A percentile compares a stretch with the other conserved stretches of the same genome.
Conservation (phyloP, 2,888 invertebrate species). For the Cheilosia variabilis region DNA sequence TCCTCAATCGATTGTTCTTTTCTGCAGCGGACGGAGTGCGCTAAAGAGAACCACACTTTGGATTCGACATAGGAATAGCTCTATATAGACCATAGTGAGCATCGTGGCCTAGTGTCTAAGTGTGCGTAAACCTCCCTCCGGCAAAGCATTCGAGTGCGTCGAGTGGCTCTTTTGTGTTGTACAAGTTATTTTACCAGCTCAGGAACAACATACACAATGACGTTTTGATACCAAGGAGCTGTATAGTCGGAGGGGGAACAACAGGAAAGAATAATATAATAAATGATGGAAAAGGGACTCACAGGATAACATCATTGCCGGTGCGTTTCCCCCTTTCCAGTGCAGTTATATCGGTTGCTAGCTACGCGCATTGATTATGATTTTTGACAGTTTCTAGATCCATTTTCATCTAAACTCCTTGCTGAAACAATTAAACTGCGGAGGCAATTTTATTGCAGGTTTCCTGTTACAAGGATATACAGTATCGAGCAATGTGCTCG, state of each 20-base stretch:
- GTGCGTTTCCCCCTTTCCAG: slow-evolving; percentile 39
- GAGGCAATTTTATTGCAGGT: slow-evolving; percentile 71
- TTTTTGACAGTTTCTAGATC: slow-evolving; percentile 72
- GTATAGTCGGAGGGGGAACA: slow-evolving; percentile 37
- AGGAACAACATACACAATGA: slow-evolving; percentile 66
- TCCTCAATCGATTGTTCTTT: slow-evolving; percentile 72
- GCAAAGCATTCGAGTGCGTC: slow-evolving; percentile 48
- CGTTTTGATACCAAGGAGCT: slow-evolving; percentile 58
- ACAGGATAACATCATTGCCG: slow-evolving; percentile 49
- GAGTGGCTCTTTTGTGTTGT: slow-evolving; percentile 69
- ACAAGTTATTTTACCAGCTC: slow-evolving; percentile 64
- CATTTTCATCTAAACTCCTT: slow-evolving; percentile 57
- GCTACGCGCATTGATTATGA: slow-evolving; percentile 55
- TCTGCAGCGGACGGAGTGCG: slow-evolving; percentile 43
- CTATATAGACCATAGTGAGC: slow-evolving; percentile 3
- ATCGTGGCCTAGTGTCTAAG: neutral
- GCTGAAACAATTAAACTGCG: slow-evolving; percentile 69
- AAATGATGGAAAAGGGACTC: slow-evolving; percentile 39
- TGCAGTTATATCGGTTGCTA: slow-evolving; percentile 7
- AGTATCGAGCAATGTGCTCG: slow-evolving; percentile 13
- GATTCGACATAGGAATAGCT: slow-evolving; percentile 11
- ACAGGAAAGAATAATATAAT: slow-evolving; percentile 55
- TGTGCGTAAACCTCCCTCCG: slow-evolving; percentile 46
- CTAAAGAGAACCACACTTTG: slow-evolving; percentile 41
- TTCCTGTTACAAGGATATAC: slow-evolving; percentile 54